Conservation (phyloP, 2,888 invertebrate species). For the Synergus gifuensis region DNA sequence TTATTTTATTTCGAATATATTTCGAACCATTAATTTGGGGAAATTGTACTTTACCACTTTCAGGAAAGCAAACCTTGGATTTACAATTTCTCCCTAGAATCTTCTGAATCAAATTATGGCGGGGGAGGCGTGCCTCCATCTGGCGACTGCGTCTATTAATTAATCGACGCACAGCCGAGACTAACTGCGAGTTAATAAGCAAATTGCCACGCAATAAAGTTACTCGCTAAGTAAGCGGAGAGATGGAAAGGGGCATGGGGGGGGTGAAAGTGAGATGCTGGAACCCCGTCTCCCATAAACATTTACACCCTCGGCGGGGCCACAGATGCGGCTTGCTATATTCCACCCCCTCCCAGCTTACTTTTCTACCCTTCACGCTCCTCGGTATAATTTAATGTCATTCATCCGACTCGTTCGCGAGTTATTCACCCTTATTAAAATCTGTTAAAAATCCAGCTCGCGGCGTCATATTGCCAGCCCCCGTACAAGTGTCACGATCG, state of each 20-base stretch:
- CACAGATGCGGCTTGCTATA: conserved; percentile 76
- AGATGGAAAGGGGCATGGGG: conserved; percentile 39
- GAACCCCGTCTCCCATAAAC: conserved; percentile 68
- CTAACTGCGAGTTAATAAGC: conserved; percentile 78
- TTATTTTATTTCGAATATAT: too few species aligned
- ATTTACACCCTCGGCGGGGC: conserved; percentile 75
- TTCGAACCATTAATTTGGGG: neutral
- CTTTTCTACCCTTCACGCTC: conserved; percentile 55
- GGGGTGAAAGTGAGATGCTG: conserved; percentile 57
- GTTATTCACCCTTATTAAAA: conserved; percentile 71
- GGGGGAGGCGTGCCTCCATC: conserved; percentile 73
- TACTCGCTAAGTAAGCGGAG: conserved; percentile 63
- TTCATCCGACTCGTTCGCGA: conserved; percentile 69
- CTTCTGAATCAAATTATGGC: conserved; percentile 52
- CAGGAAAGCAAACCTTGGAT: conserved; percentile 19
- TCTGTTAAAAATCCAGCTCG: conserved; percentile 68
- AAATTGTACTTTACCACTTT: neutral
- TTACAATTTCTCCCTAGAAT: conserved; percentile 47
- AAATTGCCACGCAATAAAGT: conserved; percentile 78
- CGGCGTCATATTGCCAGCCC: conserved; percentile 59
- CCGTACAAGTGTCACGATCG: conserved; percentile 48
- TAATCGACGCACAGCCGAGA: conserved; percentile 76
- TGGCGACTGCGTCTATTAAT: conserved; percentile 75
- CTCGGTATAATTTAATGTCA: conserved; percentile 73
- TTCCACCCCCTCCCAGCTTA: conserved; percentile 58